Evolutionary conservation across 2,888 invertebrate genomes (phyloP).

Genomic region (Magallana nippona): DNA sequence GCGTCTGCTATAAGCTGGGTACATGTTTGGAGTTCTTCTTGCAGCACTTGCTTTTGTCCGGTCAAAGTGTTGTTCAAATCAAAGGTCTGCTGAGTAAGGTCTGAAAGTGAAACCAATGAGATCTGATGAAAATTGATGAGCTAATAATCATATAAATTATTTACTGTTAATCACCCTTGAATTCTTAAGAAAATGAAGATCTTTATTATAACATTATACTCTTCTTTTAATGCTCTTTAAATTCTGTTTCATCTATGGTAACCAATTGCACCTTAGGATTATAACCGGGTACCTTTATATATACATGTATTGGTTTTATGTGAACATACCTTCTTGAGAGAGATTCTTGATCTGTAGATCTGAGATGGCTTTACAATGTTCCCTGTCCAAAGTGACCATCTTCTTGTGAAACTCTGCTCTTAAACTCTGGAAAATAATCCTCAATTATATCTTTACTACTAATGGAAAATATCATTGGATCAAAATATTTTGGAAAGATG

Average conservation of each 20-base stretch:
- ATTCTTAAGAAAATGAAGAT: too few relatives aligned
- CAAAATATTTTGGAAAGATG: neutral
- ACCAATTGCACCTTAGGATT: too few relatives aligned
- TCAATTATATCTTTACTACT: neutral
- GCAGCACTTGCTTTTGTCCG: constrained; percentile 57
- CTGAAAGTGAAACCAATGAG: constrained; percentile 46
- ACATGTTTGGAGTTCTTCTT: constrained; percentile 62
- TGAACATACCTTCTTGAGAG: constrained; percentile 57
- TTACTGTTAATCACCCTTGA: too few relatives aligned
- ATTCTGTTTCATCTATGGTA: too few relatives aligned
- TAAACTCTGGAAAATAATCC: constrained; percentile 49
- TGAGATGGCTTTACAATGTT: constrained; percentile 55
- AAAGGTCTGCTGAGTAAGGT: constrained; percentile 56
- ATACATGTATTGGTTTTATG: too few relatives aligned
- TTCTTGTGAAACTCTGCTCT: constrained; percentile 56
- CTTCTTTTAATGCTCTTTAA: too few relatives aligned
- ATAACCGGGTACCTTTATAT: too few relatives aligned
- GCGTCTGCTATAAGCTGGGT: constrained; percentile 70
- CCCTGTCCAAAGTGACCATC: constrained; percentile 52
- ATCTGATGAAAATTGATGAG: too few relatives aligned
- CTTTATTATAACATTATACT: too few relatives aligned
- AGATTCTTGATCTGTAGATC: constrained; percentile 61
- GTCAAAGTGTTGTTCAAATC: constrained; percentile 55
- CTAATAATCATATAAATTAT: too few relatives aligned
- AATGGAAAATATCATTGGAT: neutral